Evolutionary conservation across 2,888 invertebrate genomes (phyloP).

Genomic region (Lasius fuliginosus): DNA sequence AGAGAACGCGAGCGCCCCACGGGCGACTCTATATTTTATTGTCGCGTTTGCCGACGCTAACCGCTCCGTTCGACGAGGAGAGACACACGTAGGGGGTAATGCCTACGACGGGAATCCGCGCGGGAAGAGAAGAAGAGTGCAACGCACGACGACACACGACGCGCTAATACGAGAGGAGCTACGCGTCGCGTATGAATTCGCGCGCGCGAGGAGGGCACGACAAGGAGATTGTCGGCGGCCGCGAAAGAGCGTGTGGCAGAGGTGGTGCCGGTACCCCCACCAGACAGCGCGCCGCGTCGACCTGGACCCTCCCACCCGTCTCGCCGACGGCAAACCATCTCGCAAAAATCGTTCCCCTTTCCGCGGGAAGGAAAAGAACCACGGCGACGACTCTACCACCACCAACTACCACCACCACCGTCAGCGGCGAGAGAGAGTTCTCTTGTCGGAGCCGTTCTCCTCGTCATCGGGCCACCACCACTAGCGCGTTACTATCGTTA

Average conservation of each 20-base stretch:
- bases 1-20: conserved; percentile 75
- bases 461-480: conserved; percentile 61
- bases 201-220: conserved; percentile 63
- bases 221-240: conserved; percentile 54
- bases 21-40: conserved; percentile 84
- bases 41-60: conserved; percentile 85
- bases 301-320: conserved; percentile 84
- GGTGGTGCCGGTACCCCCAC: conserved; percentile 81
- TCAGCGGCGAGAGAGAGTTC: conserved; percentile 61
- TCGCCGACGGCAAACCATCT: conserved; percentile 82
- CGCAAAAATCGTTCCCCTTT: conserved; percentile 85
- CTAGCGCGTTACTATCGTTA: conserved; percentile 72
- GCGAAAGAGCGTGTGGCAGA: conserved; percentile 73
- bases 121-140: conserved; percentile 64
- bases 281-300: conserved; percentile 78
- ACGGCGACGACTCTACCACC: conserved; percentile 83
- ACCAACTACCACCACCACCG: conserved; percentile 77
- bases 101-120: conserved; percentile 63
- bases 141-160: conserved; percentile 64
- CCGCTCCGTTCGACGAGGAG: conserved; percentile 78
- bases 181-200: conserved; percentile 70
- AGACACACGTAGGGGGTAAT: conserved; percentile 63
- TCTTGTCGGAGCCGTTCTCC: conserved; percentile 45
- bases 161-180: conserved; percentile 61
- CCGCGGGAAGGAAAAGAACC: conserved; percentile 83